A percentile compares a stretch with the other conserved stretches of the same genome.
phyloP scores from a whole-genome alignment of 1,140 invertebrate species.

The Drosophila rhopaloa region DNA sequence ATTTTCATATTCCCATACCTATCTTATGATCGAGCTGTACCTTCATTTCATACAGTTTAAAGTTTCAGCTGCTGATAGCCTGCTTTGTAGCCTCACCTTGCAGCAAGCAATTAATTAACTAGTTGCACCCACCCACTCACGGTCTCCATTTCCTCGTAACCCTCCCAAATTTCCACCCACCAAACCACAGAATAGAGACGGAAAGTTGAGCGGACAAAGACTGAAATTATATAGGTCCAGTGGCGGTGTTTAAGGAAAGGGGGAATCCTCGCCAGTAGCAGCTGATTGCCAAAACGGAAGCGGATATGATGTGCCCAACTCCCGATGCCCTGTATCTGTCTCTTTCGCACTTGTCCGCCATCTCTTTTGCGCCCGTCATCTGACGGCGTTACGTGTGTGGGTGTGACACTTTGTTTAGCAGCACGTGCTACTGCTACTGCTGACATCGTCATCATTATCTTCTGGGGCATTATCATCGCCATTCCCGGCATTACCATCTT shows the following conservation, averaged over 20 bases:
- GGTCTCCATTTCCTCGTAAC: background rate
- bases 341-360: background rate
- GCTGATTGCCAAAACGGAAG: constrained; percentile 76
- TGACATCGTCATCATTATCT: constrained; percentile 41
- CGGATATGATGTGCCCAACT: constrained; percentile 66
- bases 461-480: constrained; percentile 18
- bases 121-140: constrained; percentile 15
- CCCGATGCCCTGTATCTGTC: background rate
- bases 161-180: background rate
- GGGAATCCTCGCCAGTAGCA: constrained; percentile 2
- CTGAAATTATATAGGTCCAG: constrained; percentile 46
- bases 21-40: no score
- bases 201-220: constrained; percentile 54
- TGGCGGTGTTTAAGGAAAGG: background rate
- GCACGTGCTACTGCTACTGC: constrained; percentile 61
- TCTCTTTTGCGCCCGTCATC: constrained; percentile 5
- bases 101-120: constrained; percentile 61
- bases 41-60: no score
- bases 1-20: no score
- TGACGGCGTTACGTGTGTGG: constrained; percentile 2
- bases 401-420: constrained; percentile 70
- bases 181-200: constrained; percentile 23
- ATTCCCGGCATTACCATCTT: constrained; percentile 11
- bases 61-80: background rate
- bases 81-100: constrained; percentile 18